Evolutionary conservation across 1,140 invertebrate genomes (phyloP), one percentile per base, ranked within the genome.

Genomic region (Eumeta japonica): DNA sequence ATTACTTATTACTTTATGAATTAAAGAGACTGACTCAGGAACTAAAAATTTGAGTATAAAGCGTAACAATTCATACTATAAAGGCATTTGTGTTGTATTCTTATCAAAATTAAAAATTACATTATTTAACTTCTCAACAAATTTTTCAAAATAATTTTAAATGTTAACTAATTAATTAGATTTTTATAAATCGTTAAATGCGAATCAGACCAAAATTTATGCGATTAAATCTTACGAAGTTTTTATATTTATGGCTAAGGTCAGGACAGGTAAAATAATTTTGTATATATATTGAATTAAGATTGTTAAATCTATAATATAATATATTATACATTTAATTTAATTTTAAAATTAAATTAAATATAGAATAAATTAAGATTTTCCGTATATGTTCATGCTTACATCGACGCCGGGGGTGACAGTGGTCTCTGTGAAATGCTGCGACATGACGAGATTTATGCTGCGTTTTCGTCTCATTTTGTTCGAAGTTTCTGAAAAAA

Each of bases 401-500:
- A 72, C 67, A 48, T 70, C 65, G 12, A 59, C 55, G 13, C 67
- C 67, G 3, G 62, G 57, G 30, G 56, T 66, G 0, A 66, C 52
- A 2, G 58, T 64, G 1, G 56, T 64, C 43, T 70, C 67, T 13
- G 52, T 59, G 31, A 70, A 72, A 34, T 72, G 63, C 29, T 72
- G 62, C 10, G 62, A 51, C 41, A 72, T 46, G 2, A 59, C 43
- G 54, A 72, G 60, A 33, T 50, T 49, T 31, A 60, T 32, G 11
- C 43, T 62, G 17, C 65, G 58, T 37, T 43, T 62, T 13, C 44
- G 31, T 2, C 53, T 16, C 46, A 16, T n/a, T 14, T 19, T 35
- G 5, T 24, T 24, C 20, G 20, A 24, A 24, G 5, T n/a, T 24
- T 24, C 20, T 24, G 20, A 24, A 7, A 24, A 24, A 24, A 7